A percentile compares a stretch with the other conserved stretches of the same genome.
Conservation (phyloP, 2,888 invertebrate species). For the Machimus rusticus region DNA sequence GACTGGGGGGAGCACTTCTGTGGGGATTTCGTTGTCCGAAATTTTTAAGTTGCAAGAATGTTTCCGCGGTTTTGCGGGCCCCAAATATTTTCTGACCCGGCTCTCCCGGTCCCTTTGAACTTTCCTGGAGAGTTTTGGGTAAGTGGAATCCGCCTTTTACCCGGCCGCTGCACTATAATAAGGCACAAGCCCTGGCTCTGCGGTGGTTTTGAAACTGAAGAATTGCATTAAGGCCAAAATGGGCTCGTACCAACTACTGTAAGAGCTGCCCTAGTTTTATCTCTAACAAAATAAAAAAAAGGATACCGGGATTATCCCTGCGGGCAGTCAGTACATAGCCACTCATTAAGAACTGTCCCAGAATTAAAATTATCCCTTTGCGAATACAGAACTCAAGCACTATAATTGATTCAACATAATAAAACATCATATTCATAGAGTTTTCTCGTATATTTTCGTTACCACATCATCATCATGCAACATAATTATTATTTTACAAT, state of each 20-base stretch:
- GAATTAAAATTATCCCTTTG: not conserved
- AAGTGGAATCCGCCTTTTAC: not conserved
- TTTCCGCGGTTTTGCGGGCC: not conserved
- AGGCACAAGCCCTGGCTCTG: not conserved
- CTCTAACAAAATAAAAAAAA: not conserved
- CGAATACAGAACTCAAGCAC: not conserved
- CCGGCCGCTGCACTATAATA: not conserved
- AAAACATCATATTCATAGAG: not conserved
- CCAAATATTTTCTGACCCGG: not conserved
- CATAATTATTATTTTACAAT: not conserved
- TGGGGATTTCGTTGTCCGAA: not conserved
- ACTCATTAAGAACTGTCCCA: not conserved
- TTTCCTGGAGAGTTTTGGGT: not conserved
- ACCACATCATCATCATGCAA: not conserved
- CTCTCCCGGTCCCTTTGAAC: not conserved
- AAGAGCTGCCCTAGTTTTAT: not conserved
- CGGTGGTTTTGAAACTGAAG: conserved; percentile 10
- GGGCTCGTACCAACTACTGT: not conserved
- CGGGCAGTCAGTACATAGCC: not conserved
- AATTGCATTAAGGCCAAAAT: not conserved
- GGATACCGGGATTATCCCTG: not conserved
- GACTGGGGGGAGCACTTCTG: not conserved
- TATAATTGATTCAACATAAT: not conserved
- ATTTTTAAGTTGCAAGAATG: conserved; percentile 23
- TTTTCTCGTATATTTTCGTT: not conserved